phyloP scores from a whole-genome alignment of 2,888 invertebrate species.

The Escarpia spicata region DNA sequence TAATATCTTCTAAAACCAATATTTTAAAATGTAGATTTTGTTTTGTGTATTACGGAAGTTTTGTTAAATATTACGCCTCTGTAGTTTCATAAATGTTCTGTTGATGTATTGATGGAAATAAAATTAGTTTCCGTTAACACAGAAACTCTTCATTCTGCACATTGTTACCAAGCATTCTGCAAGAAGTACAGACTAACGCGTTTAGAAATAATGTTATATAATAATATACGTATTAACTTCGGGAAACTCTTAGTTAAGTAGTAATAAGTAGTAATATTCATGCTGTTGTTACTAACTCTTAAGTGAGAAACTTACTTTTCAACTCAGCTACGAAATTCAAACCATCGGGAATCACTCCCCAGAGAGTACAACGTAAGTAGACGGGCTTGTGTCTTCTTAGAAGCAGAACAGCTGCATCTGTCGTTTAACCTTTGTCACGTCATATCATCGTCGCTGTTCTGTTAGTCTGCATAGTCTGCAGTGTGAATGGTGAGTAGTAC shows the following conservation, averaged over 20 bases:
- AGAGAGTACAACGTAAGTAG: not conserved
- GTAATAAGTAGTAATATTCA: not conserved
- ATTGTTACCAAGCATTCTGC: not conserved
- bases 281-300: not conserved
- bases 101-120: not conserved
- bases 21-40: not conserved
- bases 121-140: not conserved
- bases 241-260: not conserved
- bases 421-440: not conserved
- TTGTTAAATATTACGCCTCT: not conserved
- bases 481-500: not conserved
- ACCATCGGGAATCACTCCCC: constrained; percentile 7
- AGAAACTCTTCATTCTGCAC: not conserved
- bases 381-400: not conserved
- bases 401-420: not conserved
- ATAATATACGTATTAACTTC: not conserved
- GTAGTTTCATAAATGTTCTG: not conserved
- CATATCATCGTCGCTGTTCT: not conserved
- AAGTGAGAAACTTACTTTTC: not conserved
- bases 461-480: not conserved
- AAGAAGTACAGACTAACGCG: not conserved
- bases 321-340: constrained; percentile 16
- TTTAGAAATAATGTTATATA: not conserved
- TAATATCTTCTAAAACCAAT: not conserved
- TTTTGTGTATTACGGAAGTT: not conserved